Evolutionary conservation across 2,888 invertebrate genomes (phyloP).

Genomic region (Byasa hedistus): DNA sequence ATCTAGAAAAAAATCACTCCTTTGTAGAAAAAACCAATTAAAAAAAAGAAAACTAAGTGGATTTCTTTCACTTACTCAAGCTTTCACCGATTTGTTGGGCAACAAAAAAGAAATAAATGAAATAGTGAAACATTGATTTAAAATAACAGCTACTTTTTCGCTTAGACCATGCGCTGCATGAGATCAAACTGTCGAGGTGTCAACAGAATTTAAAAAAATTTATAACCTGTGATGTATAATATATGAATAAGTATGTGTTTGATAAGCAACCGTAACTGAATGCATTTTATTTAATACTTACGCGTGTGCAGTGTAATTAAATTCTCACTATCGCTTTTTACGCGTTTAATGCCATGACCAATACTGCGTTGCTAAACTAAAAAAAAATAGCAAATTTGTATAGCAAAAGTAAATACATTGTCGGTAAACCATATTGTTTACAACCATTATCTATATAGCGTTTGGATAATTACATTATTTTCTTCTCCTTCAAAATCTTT

Average conservation of each 20-base stretch:
- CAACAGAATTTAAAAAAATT: neutral
- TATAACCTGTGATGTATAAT: constrained; percentile 9
- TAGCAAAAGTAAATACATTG: neutral
- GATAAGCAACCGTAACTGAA: constrained; percentile 24
- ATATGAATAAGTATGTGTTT: too few relatives aligned
- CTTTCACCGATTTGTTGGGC: constrained; percentile 12
- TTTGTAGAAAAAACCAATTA: neutral
- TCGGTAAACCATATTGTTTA: neutral
- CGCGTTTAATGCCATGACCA: constrained; percentile 10
- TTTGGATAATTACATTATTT: too few relatives aligned
- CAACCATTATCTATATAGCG: too few relatives aligned
- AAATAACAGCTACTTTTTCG: neutral
- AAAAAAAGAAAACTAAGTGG: neutral
- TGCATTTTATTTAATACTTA: constrained; percentile 17
- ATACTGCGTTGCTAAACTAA: constrained; percentile 5
- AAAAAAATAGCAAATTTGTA: too few relatives aligned
- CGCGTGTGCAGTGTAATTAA: constrained; percentile 20
- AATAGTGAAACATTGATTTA: constrained; percentile 9
- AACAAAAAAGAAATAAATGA: constrained; percentile 6
- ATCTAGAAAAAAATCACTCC: constrained; percentile 1
- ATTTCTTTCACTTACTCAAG: constrained; percentile 2
- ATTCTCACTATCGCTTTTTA: constrained; percentile 18
- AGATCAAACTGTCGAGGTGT: neutral
- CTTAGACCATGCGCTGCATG: neutral
- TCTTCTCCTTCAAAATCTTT: too few relatives aligned